A percentile compares a stretch with the other conserved stretches of the same genome.
These are phyloP conservation scores for Dasyprocta punctata DNA, from an alignment of 2,113 vertebrate species.

Conservation along the genomic window DNA sequence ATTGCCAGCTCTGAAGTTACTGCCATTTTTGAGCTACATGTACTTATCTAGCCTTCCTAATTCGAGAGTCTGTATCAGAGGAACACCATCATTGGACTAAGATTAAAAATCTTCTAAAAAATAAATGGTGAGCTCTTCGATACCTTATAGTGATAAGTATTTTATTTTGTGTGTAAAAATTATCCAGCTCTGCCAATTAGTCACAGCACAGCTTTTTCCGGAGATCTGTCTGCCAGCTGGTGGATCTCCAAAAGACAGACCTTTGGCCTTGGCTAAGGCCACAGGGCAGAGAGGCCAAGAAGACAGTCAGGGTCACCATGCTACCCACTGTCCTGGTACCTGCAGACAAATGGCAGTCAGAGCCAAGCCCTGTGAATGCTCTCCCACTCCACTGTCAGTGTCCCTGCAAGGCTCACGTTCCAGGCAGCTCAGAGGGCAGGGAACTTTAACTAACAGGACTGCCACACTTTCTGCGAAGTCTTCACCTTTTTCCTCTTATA, in stretches of 20 bases:
- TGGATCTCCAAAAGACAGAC: background rate
- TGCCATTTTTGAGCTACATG: conserved; percentile 68
- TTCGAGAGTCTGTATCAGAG: conserved; percentile 11
- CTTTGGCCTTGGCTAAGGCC: background rate
- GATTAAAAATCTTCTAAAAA: background rate
- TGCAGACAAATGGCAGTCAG: background rate
- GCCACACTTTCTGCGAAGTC: background rate
- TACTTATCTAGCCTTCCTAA: conserved; percentile 22
- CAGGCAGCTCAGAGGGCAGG: background rate
- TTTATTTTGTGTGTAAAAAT: conserved; percentile 6
- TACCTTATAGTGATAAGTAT: background rate
- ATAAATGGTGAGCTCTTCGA: background rate
- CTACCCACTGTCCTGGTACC: background rate
- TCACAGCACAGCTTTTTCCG: background rate
- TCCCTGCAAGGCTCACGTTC: background rate
- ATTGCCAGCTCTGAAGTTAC: conserved; percentile 77
- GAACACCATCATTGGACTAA: background rate
- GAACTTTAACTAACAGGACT: background rate
- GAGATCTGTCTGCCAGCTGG: background rate
- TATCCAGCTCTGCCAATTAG: background rate
- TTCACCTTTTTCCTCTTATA: background rate
- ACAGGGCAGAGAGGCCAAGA: background rate
- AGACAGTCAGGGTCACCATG: background rate
- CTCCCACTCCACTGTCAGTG: fast-evolving
- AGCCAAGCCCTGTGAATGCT: background rate